A percentile compares a stretch with the other conserved stretches of the same genome.
phyloP scores from a whole-genome alignment of 2,888 invertebrate species.

The Amphiduros pacificus region DNA sequence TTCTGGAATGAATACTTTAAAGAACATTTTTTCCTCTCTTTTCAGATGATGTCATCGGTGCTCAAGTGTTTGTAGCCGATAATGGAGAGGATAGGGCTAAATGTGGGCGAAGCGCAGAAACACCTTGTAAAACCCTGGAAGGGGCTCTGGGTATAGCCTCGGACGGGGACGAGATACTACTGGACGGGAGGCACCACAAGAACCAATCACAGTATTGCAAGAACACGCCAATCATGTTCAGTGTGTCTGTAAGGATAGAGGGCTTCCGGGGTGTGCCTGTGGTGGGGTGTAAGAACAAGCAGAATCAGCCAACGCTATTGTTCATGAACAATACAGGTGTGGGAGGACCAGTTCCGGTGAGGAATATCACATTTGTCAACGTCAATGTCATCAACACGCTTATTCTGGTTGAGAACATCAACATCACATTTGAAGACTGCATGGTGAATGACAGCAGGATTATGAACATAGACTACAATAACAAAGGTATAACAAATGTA shows the following conservation, averaged over 20 bases:
- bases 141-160: constrained; percentile 3
- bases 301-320: constrained; percentile 5
- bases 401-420: neutral
- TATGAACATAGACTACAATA: neutral
- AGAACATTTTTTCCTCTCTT: neutral
- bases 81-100: constrained; percentile 20
- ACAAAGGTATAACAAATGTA: neutral
- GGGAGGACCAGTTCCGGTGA: neutral
- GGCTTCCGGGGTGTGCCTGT: constrained; percentile 12
- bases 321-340: constrained; percentile 1
- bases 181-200: constrained; percentile 1
- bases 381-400: constrained; percentile 3
- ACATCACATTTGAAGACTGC: constrained; percentile 4
- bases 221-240: constrained; percentile 8
- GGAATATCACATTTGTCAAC: constrained; percentile 9
- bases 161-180: constrained; percentile 7
- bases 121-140: constrained; percentile 18
- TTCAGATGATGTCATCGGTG: neutral
- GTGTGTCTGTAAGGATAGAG: constrained; percentile 12
- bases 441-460: constrained; percentile 8
- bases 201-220: constrained; percentile 11
- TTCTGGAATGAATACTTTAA: no score
- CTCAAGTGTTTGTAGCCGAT: constrained; percentile 15
- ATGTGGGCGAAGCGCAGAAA: constrained; percentile 13
- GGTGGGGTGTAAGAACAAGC: constrained; percentile 9